These are phyloP conservation scores for Pharmacophagus antenor DNA, from an alignment of 2,888 invertebrate species.

Conservation along the genomic window DNA sequence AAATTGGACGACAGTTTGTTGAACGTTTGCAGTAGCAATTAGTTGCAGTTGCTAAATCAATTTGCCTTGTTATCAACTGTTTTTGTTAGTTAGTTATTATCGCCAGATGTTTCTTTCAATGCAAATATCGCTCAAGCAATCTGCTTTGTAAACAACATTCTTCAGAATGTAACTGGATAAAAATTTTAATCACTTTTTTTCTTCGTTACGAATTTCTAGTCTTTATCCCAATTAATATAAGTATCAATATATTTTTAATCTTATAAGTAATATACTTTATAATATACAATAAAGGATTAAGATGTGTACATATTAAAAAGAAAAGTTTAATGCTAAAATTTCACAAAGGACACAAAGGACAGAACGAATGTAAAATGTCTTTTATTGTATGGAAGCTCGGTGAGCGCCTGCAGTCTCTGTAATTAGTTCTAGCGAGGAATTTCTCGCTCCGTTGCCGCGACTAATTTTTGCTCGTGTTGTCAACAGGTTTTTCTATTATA, in stretches of 20 bases:
- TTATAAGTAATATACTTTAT: too few relatives aligned
- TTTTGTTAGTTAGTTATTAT: too few relatives aligned
- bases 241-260: too few relatives aligned
- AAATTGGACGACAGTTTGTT: slow-evolving; percentile 22
- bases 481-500: background rate
- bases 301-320: too few relatives aligned
- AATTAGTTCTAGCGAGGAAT: slow-evolving; percentile 39
- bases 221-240: too few relatives aligned
- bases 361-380: background rate
- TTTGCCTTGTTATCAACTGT: slow-evolving; percentile 19
- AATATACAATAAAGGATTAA: too few relatives aligned
- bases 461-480: slow-evolving; percentile 25
- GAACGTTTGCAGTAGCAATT: slow-evolving; percentile 18
- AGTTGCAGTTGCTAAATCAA: slow-evolving; percentile 21
- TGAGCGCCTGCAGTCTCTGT: slow-evolving; percentile 36
- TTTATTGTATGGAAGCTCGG: slow-evolving; percentile 37
- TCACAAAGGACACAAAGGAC: background rate
- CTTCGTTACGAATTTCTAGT: too few relatives aligned
- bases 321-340: background rate
- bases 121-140: too few relatives aligned
- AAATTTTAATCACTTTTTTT: too few relatives aligned
- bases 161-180: too few relatives aligned
- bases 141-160: too few relatives aligned
- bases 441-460: slow-evolving; percentile 15
- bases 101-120: too few relatives aligned